Evolutionary conservation across 2,888 invertebrate genomes (phyloP), one percentile per base, ranked within the genome.

Genomic region (Helleia helle): DNA sequence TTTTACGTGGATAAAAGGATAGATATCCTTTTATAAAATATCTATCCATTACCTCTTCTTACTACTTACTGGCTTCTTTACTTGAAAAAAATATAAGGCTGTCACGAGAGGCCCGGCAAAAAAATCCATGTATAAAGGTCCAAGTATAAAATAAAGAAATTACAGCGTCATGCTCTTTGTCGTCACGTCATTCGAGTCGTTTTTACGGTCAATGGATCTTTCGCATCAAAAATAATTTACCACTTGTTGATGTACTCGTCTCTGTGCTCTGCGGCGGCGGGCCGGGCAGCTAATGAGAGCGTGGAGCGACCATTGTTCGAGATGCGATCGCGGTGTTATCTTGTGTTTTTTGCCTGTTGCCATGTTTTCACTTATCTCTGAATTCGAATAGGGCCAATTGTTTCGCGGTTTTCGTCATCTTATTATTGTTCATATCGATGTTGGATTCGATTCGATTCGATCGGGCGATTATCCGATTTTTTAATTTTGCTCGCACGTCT

Each of bases 281-380:
- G 25, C 25, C 22, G 15, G 69, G 67, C 71, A 63, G 77, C 75
- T 83, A 83, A 83, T 81, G 81, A 83, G 83, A 74, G 76, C 76
- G 73, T 70, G 75, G 71, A 69, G 58, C 59, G 59, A 62, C 80
- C 77, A 83, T 84, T 84, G 83, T 84, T 73, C 76, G 73, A 70
- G 80, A 80, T 79, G 62, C 65, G 66, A 79, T 79, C 76, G 60
- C 44, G 52, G 44, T 51, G 58, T 70, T 79, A 80, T 80, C 79
- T 73, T 59, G 50, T 63, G 62, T 76, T 81, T 77, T 80, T 80
- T 74, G 72, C 71, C 70, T 63, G 77, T 69, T 74, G 73, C 68
- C 73, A 70, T 79, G 79, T 79, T 76, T 67, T 59, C 58, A 71
- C 72, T 77, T 83, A 81, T 80, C 77, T 71, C 55, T 36, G 36